Evolutionary conservation across 92 coral and sea anemone genomes (phyloP), one percentile per base, ranked within the genome.

Genomic region (Plumapathes pennacea): DNA sequence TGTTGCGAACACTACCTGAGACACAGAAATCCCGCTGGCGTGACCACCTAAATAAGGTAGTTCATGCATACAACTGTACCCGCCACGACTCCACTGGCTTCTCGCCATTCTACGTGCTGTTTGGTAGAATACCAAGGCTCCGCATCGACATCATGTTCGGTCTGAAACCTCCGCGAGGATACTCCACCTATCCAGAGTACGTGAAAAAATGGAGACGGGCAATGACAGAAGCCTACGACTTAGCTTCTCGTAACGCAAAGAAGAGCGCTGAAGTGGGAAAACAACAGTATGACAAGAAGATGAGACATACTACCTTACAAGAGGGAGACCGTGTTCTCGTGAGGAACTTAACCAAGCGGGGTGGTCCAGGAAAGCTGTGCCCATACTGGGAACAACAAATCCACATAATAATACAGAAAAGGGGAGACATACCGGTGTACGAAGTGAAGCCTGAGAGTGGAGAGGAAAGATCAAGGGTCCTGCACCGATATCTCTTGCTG

Each of bases 121-220:
- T 69, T 69, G 83, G 79, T 10, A 59, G 70, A 32, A 32, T 23
- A 7, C 89, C 83, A 2, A 62, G 82, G 50, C 61, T 83, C 12
- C 84, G 74, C 17, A 55, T 83, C 11, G 80, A 82, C 44, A 38
- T 82, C n/a, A 70, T 76, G 83, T 83, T 76, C 67, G 78, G 73
- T 13, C 32, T 75, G 32, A 67, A 69, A 41, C 74, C 76, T 17
- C 79, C 89, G 15, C 42, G 23, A 20, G 78, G 76, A 23, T 46
- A 78, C 30, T 52, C 72, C 1, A 77, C 63, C 36, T 77, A 84
- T 33, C 81, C 81, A 27, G 74, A 84, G 50, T 84, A 72, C 37
- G 82, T 77, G 0, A 84, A 56, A 38, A 43, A 36, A 23, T 84
- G 90, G 90, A 50, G 74, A 30, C 14, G 32, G 57, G 85, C 71